These are phyloP conservation scores for Chymomyza fuscimana DNA, from an alignment of 2,888 invertebrate species.

Conservation along the genomic window DNA sequence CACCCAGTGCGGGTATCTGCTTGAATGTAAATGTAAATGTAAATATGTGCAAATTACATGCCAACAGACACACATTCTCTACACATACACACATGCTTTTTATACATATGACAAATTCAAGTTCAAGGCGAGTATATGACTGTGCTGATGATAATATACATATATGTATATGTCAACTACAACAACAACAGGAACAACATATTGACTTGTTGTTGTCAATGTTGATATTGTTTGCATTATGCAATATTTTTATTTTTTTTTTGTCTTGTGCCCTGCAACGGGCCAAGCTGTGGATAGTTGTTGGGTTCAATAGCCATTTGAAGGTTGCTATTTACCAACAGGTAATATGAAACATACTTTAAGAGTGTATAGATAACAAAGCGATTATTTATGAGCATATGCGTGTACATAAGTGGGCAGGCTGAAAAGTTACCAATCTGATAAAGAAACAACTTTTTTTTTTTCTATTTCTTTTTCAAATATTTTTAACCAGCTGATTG, in stretches of 20 bases:
- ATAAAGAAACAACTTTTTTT: no score
- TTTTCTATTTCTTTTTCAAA: no score
- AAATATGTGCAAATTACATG: conserved; percentile 24
- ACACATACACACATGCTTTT: neutral
- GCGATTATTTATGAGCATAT: neutral
- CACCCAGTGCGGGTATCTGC: neutral
- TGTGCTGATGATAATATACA: neutral
- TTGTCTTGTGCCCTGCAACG: neutral
- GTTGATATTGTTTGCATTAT: conserved; percentile 3
- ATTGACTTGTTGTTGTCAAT: neutral
- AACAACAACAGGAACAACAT: neutral
- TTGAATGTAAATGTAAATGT: conserved; percentile 13
- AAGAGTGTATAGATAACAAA: neutral
- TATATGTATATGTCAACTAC: neutral
- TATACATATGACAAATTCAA: conserved; percentile 52
- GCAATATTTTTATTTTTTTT: neutral
- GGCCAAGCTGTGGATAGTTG: neutral
- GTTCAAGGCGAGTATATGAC: conserved; percentile 56
- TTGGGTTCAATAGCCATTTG: conserved; percentile 23
- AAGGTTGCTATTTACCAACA: conserved; percentile 19
- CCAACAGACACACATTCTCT: neutral
- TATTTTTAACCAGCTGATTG: no score
- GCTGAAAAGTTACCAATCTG: no score
- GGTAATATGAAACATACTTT: neutral
- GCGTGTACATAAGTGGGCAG: no score